Base-by-base conservation (phyloP, 2,797 vertebrate species). In the Acanthurus tractus region DNA sequence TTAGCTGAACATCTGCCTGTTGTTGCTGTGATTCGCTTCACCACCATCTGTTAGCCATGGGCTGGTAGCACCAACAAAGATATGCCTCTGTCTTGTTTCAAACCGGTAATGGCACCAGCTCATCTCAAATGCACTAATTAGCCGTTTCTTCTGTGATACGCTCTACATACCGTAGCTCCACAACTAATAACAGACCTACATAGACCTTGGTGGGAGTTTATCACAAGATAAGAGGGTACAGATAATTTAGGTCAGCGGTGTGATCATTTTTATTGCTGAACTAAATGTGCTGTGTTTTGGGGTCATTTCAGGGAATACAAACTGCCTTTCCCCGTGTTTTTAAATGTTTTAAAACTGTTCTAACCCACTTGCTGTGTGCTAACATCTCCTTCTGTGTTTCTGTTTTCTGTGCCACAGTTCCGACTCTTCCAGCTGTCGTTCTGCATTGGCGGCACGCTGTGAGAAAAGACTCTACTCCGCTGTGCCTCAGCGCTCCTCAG, bases 1-100 rank as follows among this genome's bases (percentile, higher is more conserved):
- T 88, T 86, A 85, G 83, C 74, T 74, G 81, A 93, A 92, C 91
- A 92, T 93, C 89, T 93, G 89, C 86, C 83, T 90, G 74, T 81
- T 87, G 86, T 89, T 89, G 84, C 79, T 83, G 76, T 86, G 83
- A 91, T 89, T 91, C 87, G 74, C 82, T 81, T 86, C 81, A 59
- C 56, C 36, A 25, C 92, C 91, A 92, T 93, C 92, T 93, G 90
- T 88, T 89, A 76, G 59, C 45, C 74, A 81, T 68, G 83, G 84
- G 63, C 86, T 88, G 61, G 79, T 87, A 84, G 81, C 78, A 78
- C 78, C 74, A 81, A 74, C 56, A 81, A 81, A 79, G 75, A 83
- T 81, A 70, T 76, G 78, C 67, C 74, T 86, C 89, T 78, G 78
- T 86, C 85, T 91, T 72, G 85, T 88, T 91, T 88, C 81, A 77